Evolutionary conservation across 2,797 vertebrate genomes (phyloP).

Genomic region (Cuniculus paca): DNA sequence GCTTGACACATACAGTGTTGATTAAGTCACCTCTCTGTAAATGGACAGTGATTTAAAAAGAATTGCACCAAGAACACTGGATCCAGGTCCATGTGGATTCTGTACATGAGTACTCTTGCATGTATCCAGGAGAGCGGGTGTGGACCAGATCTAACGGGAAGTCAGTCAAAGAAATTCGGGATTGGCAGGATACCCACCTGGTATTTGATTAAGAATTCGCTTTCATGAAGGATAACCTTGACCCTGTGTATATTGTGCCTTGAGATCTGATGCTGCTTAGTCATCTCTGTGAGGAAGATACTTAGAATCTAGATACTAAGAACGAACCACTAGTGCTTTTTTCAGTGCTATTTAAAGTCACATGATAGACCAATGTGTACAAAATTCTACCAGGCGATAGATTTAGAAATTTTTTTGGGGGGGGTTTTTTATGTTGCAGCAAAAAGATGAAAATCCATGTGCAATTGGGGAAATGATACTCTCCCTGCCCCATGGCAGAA

Average conservation of each 20-base stretch:
- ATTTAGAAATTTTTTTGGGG: neutral
- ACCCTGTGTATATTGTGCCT: neutral
- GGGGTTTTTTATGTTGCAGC: neutral
- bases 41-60: neutral
- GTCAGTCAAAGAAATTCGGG: neutral
- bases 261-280: neutral
- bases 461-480: neutral
- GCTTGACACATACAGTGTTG: neutral
- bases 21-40: neutral
- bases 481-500: neutral
- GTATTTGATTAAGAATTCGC: neutral
- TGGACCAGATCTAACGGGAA: neutral
- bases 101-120: fast-evolving
- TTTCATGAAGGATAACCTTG: neutral
- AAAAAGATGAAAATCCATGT: neutral
- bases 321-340: neutral
- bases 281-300: neutral
- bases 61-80: neutral
- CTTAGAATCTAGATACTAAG: neutral
- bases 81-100: neutral
- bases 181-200: neutral
- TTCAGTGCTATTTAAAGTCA: neutral
- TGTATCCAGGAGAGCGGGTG: neutral
- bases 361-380: neutral
- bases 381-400: neutral